These are phyloP conservation scores for Gopherus flavomarginatus DNA, from an alignment of 2,113 vertebrate genomes.

Conservation along the genomic window DNA sequence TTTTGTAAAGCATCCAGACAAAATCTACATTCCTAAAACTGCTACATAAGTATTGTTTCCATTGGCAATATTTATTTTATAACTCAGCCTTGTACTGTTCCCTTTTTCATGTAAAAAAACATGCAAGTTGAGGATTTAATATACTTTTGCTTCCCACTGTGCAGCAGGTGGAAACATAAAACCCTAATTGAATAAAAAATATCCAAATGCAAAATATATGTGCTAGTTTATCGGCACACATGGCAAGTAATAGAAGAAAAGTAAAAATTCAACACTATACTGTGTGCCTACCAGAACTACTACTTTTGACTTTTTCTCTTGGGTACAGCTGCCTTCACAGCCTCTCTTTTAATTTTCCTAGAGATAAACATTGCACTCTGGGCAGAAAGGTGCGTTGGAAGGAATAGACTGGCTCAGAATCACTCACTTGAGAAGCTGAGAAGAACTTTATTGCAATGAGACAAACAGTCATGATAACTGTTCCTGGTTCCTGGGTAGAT, in stretches of 20 bases:
- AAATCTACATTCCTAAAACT: not conserved
- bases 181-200: not conserved
- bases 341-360: not conserved
- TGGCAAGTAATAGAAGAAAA: not conserved
- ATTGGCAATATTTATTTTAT: not conserved
- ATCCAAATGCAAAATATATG: not conserved
- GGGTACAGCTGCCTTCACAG: not conserved
- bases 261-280: not conserved
- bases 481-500: not conserved
- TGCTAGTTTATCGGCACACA: not conserved
- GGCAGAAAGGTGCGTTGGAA: not conserved
- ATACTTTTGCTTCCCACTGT: not conserved
- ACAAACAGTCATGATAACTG: not conserved
- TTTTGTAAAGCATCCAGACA: not conserved
- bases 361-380: not conserved
- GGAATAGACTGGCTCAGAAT: not conserved
- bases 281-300: rapidly evolving
- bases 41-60: not conserved
- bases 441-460: not conserved
- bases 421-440: not conserved
- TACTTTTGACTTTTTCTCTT: not conserved
- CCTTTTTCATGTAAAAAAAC: not conserved
- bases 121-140: not conserved
- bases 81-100: rapidly evolving
- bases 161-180: not conserved